Evolutionary conservation across 2,113 vertebrate genomes (phyloP), one percentile per base, ranked within the genome.

Genomic region (Ascaphus truei): DNA sequence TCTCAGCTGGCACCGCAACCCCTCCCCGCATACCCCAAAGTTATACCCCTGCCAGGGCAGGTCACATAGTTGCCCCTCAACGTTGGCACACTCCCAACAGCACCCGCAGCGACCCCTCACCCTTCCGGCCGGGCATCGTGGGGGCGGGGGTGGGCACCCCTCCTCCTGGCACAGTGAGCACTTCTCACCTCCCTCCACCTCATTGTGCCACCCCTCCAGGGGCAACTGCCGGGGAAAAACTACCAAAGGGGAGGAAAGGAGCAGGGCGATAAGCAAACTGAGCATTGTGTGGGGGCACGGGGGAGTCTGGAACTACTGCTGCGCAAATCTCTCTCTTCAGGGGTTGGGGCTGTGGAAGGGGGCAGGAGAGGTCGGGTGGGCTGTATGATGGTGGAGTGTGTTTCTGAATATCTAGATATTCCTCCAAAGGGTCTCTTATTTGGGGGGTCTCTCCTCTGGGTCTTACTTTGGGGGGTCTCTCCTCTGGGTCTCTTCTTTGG

Each of bases 61-160:
- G 74, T 88, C 81, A 58, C 77, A 81, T 33, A 68, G 66, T 53
- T 86, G 82, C 39, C 82, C 77, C 68, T 81, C 80, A 8, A 69
- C 78, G 3, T 85, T 80, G 22, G 71, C 79, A 51, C 83, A 85
- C 52, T 73, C 61, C 50, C 77, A 75, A 53, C 84, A 83, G 60
- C 83, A 82, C 20, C 47, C 79, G 8, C 79, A 84, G 30, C 34
- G 53, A 12, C 83, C 80, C 5, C 57, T 57, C 4, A 76, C 69
- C 5, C 37, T 74, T 11, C 80, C 79, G 1, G 71, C 78, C 1
- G 62, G 63, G 62, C 82, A 65, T 5, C n/a, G 31, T 3, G 18
- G 80, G 37, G 31, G 67, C 52, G 23, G 18, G 7, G 48, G 15
- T 7, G 76, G 60, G 29, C 65, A 36, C 71, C 71, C 34, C 74